A percentile compares a stretch with the other conserved stretches of the same genome.
Conservation (phyloP, 2,888 invertebrate species). For the Nephrotoma flavescens region DNA sequence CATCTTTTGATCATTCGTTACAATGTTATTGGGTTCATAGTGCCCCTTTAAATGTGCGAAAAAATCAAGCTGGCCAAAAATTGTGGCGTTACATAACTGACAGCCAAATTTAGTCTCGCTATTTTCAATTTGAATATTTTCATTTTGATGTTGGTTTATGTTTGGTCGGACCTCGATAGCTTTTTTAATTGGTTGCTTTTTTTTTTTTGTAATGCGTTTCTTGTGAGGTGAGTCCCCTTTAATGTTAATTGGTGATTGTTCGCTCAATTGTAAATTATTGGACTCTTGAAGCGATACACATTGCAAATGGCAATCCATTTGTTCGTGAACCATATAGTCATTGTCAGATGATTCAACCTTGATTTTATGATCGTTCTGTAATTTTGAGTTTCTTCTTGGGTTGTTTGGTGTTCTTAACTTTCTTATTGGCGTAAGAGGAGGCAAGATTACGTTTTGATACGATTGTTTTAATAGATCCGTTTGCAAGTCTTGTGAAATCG, state of each 20-base stretch:
- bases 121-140: background rate
- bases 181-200: background rate
- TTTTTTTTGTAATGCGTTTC: conserved; percentile 68
- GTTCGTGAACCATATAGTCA: background rate
- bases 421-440: conserved; percentile 14
- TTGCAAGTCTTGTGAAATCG: background rate
- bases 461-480: background rate
- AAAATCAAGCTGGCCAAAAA: conserved; percentile 65
- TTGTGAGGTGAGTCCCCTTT: conserved; percentile 71
- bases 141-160: background rate
- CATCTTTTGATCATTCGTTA: background rate
- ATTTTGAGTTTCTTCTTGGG: background rate
- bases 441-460: conserved; percentile 9
- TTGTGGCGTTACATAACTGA: conserved; percentile 62
- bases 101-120: conserved; percentile 34
- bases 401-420: conserved; percentile 4
- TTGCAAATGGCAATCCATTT: background rate
- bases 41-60: conserved; percentile 73
- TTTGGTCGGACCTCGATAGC: background rate
- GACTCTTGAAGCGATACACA: background rate
- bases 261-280: background rate
- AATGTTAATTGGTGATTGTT: conserved; percentile 20
- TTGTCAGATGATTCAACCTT: background rate
- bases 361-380: background rate
- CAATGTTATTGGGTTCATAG: conserved; percentile 46